Evolutionary conservation across 2,888 invertebrate genomes (phyloP).

Genomic region (Morinoia aosen): DNA sequence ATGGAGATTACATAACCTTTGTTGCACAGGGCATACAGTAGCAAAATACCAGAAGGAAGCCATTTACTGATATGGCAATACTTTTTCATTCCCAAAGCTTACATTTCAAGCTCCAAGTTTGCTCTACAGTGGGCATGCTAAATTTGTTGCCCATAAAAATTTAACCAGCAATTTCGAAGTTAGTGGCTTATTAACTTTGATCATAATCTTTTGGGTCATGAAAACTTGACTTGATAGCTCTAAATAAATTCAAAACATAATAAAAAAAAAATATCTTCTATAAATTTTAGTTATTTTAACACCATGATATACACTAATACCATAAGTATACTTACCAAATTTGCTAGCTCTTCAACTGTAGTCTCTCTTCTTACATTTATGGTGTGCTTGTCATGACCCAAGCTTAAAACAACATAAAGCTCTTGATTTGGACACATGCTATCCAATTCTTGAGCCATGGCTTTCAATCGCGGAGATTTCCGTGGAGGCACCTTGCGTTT

Average conservation of each 20-base stretch:
- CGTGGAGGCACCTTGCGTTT: not conserved
- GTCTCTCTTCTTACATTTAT: not conserved
- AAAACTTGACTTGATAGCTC: not conserved
- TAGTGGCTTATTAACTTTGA: not conserved
- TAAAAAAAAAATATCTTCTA: not conserved
- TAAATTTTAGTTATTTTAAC: not conserved
- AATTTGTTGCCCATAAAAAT: not conserved
- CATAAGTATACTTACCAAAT: not conserved
- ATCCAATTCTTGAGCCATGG: not conserved
- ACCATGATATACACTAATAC: not conserved
- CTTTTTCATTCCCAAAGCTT: not conserved
- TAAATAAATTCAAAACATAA: not conserved
- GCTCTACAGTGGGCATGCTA: not conserved
- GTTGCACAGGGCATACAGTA: too few relatives aligned
- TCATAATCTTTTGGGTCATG: not conserved
- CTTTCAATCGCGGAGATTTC: not conserved
- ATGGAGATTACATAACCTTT: too few relatives aligned
- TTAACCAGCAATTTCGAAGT: not conserved
- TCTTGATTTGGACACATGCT: not conserved
- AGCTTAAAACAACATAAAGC: not conserved
- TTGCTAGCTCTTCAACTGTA: slow-evolving; percentile 4
- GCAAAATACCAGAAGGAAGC: too few relatives aligned
- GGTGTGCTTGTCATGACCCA: not conserved
- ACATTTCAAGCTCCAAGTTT: not conserved
- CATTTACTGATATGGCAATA: not conserved